These are phyloP conservation scores for Micropoecilia bifurca DNA, from an alignment of 2,797 vertebrate genomes.

Conservation along the genomic window DNA sequence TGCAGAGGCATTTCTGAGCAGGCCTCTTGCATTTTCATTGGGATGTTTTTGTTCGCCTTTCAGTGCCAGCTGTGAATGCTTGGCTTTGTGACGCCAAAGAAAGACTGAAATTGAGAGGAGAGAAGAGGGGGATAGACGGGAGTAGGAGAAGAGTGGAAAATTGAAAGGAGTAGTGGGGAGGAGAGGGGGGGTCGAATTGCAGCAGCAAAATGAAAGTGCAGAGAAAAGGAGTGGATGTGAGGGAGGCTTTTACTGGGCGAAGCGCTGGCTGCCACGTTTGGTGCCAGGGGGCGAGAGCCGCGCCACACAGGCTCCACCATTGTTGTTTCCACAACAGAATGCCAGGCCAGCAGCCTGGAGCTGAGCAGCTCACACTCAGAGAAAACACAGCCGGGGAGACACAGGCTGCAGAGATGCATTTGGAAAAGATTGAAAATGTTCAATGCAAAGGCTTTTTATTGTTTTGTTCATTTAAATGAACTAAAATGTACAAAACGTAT, in stretches of 20 bases:
- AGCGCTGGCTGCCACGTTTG: slow-evolving; percentile 55
- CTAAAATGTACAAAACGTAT: background rate
- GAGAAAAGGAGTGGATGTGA: slow-evolving; percentile 21
- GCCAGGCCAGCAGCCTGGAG: slow-evolving; percentile 55
- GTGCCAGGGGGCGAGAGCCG: slow-evolving; percentile 72
- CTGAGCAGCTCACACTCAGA: slow-evolving; percentile 14
- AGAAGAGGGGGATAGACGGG: slow-evolving; percentile 24
- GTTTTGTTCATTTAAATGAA: background rate
- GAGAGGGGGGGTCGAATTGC: slow-evolving; percentile 2
- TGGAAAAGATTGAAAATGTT: background rate
- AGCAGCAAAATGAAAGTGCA: slow-evolving; percentile 29
- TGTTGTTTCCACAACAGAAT: slow-evolving; percentile 73
- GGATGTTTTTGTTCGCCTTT: slow-evolving; percentile 58
- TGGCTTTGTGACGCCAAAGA: slow-evolving; percentile 67
- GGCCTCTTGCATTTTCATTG: slow-evolving; percentile 49
- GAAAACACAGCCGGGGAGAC: slow-evolving; percentile 30
- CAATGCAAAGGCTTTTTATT: background rate
- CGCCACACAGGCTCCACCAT: slow-evolving; percentile 69
- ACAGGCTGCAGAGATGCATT: background rate
- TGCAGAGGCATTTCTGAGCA: slow-evolving; percentile 57
- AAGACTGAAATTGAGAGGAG: slow-evolving; percentile 65
- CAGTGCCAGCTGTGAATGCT: slow-evolving; percentile 63
- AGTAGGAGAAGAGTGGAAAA: slow-evolving; percentile 23
- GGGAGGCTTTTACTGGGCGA: slow-evolving; percentile 28
- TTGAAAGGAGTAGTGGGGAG: background rate